Base-by-base conservation (phyloP, 2,113 vertebrate species). In the Sula dactylatra region DNA sequence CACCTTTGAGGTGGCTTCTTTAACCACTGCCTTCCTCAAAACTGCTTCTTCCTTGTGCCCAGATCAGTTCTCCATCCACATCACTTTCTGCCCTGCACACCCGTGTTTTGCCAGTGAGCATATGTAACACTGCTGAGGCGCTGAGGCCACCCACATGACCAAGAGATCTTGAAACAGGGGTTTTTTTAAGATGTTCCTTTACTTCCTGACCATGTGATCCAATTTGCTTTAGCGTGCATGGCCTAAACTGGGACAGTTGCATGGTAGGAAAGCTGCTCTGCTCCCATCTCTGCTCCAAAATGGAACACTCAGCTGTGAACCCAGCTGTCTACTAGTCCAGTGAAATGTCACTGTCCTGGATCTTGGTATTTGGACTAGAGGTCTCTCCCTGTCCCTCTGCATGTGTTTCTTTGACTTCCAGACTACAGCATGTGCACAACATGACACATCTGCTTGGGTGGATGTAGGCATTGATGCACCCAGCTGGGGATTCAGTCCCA, bases 81-180 rank as follows among this genome's bases (percentile, higher is more conserved):
- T 24, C 47, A 1, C 47, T 67, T 88, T 66, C 66, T 90, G 50
- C 52, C 44, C 56, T 49, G 50, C 61, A 42, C 42, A 45, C 19
- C 18, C 0, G 0, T n/a, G 40, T 76, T 93, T 62, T 64, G 49
- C 32, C 8, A 5, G 22, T 56, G 59, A 62, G 50, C 15, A 10
- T 14, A 16, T 14, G 14, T 56, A 58, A 40, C 0, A 0, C 40
- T 86, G 62, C 66, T 82, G 15, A 38, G 32, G 17, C 1, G 1
- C 38, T 82, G 52, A 76, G 61, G n/a, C 52, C 4, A 2, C 50
- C 29, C 13, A 24, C 1, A 1, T 44, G 40, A 31, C 36, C 50
- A 77, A 42, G 38, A 61, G 45, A 67, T 72, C 31, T 40, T 50
- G 40, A 76, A 74, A 45, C 8, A n/a, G 16, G 3, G 6, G 1